Evolutionary conservation across 2,888 invertebrate genomes (phyloP), one percentile per base, ranked within the genome.

Genomic region (Anthoptus insignis): DNA sequence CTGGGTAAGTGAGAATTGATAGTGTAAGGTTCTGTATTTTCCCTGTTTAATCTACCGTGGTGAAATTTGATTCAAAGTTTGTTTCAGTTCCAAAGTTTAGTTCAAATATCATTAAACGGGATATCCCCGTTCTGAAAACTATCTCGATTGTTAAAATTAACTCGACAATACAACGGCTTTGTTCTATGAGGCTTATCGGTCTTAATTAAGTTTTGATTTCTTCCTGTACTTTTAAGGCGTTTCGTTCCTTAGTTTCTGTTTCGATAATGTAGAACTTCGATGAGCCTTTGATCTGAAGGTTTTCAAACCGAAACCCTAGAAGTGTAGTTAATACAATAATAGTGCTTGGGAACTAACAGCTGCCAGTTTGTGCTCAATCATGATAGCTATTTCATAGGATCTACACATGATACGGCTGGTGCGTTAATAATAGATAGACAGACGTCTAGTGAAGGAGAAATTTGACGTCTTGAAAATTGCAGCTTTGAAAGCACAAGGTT

Each of bases 361-460:
- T 52, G 52, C 14, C 13, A 19, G 4, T 32, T 52, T 52, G 52
- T 27, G 32, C 52, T 11, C 42, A 19, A 42, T 42, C 42, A 42
- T 42, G 42, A 11, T 42, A 42, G 8, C 42, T 42, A 42, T 42
- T 42, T 19, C 42, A 42, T 42, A 42, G 42, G 16, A 11, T 42
- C 42, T 42, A 42, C 42, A 37, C 37, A 42, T 39, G 39, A 39
- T 42, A 19, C 19, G 19, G 42, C n/a, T 39, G 7, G 42, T 19
- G 9, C 19, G 19, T 42, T 42, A 42, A 42, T 42, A 42, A 42
- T 42, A 19, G 42, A 11, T 42, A 16, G 42, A 19, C 16, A 11
- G 42, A 42, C 16, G 42, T 42, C 19, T 42, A 8, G 42, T 42
- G 19, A 19, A 42, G 9, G 19, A 42, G 19, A 19, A 42, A 19